Evolutionary conservation across 2,888 invertebrate species (phyloP).

Genomic region (Pinctada fucata): DNA sequence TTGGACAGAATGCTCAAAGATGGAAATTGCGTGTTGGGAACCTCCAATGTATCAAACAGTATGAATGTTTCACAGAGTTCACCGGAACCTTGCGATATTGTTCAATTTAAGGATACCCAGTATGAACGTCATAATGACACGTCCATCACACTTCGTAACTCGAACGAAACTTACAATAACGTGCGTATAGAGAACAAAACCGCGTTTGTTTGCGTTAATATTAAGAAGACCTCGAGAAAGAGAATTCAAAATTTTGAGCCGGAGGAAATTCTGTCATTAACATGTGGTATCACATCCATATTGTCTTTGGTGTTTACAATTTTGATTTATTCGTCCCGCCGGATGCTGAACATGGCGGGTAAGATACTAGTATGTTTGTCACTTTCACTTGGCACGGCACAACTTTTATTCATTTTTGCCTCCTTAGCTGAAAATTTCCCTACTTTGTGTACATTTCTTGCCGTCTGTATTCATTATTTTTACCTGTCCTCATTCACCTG

Average conservation of each 20-base stretch:
- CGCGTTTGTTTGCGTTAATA: constrained; percentile 31
- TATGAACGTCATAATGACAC: constrained; percentile 25
- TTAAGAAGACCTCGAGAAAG: neutral
- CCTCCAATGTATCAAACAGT: no score
- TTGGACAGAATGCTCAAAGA: no score
- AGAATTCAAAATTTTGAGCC: neutral
- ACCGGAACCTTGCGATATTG: constrained; percentile 11
- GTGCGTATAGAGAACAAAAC: constrained; percentile 10
- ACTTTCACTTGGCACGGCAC: constrained; percentile 29
- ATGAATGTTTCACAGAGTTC: no score
- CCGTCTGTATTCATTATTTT: constrained; percentile 78
- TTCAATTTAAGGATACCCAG: constrained; percentile 29
- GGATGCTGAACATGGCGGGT: constrained; percentile 35
- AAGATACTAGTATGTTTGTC: constrained; percentile 37
- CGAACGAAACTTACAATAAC: constrained; percentile 20
- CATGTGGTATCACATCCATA: constrained; percentile 28
- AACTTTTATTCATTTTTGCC: constrained; percentile 25
- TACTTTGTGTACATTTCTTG: constrained; percentile 61
- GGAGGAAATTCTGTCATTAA: constrained; percentile 30
- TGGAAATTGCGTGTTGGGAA: no score
- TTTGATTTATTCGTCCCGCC: constrained; percentile 26
- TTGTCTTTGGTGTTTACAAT: constrained; percentile 19
- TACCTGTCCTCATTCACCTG: constrained; percentile 79
- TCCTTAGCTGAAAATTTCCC: constrained; percentile 13
- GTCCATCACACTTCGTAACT: constrained; percentile 22